Percentiles rank a stretch among this genome's conserved stretches.
These are phyloP conservation scores for Julus scanicus DNA, from an alignment of 2,888 invertebrate species.

Conservation along the genomic window DNA sequence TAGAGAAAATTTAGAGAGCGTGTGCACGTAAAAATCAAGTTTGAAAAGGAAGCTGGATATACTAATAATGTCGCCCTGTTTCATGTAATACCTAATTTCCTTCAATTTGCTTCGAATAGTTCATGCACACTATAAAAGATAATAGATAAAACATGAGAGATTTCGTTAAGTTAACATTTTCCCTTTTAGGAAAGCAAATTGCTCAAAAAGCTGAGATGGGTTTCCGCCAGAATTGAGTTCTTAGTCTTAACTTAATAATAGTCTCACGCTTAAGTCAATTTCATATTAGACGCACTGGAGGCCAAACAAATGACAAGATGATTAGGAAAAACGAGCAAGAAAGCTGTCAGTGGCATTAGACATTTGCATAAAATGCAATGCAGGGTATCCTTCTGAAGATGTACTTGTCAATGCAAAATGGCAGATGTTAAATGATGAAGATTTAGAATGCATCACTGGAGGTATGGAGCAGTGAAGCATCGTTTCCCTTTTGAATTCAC, in stretches of 20 bases:
- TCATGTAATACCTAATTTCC: not conserved
- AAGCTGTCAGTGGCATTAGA: slow-evolving; percentile 26
- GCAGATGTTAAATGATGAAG: slow-evolving; percentile 28
- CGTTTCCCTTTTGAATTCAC: slow-evolving; percentile 18
- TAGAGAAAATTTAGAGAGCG: not conserved
- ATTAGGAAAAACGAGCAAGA: slow-evolving; percentile 21
- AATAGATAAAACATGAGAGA: slow-evolving; percentile 30
- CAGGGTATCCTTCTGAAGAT: not conserved
- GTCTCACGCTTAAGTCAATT: not conserved
- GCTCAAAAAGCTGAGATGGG: not conserved
- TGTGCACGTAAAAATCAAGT: not conserved
- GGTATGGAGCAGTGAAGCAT: not conserved
- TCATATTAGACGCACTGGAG: slow-evolving; percentile 17
- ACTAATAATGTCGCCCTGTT: not conserved
- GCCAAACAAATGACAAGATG: slow-evolving; percentile 19
- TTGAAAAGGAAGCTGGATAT: not conserved
- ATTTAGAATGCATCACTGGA: not conserved
- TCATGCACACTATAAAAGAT: not conserved
- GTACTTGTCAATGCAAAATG: not conserved
- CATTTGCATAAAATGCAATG: slow-evolving; percentile 16
- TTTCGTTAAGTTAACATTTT: slow-evolving; percentile 13
- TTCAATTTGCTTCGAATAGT: not conserved
- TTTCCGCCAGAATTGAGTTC: slow-evolving; percentile 18
- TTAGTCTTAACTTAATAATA: slow-evolving; percentile 30
- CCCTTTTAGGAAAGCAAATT: slow-evolving; percentile 3